Evolutionary conservation across 2,888 invertebrate species (phyloP).

Genomic region (Philereme transversata): DNA sequence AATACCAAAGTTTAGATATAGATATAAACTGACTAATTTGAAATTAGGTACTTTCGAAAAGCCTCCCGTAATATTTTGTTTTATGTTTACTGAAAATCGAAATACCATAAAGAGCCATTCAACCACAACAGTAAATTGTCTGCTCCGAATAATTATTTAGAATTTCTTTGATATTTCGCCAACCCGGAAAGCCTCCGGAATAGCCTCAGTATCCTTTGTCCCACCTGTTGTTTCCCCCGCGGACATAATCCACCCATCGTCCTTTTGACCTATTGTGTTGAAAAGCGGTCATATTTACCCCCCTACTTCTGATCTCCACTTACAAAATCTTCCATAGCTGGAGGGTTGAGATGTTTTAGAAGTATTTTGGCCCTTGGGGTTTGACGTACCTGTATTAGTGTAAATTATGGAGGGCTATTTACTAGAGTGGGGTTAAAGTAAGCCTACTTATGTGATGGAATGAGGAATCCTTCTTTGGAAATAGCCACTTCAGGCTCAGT

Average conservation of each 20-base stretch:
- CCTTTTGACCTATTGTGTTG: constrained; percentile 40
- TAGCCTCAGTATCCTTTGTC: constrained; percentile 34
- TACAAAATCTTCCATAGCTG: constrained; percentile 31
- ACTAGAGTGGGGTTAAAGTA: constrained; percentile 12
- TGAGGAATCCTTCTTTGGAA: not conserved
- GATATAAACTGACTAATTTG: too few species aligned
- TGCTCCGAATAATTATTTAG: constrained; percentile 15
- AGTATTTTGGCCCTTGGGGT: constrained; percentile 27
- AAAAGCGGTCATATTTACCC: constrained; percentile 36
- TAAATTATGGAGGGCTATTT: constrained; percentile 26
- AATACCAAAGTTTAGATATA: too few species aligned
- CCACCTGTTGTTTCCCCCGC: constrained; percentile 46
- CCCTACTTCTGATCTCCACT: constrained; percentile 31
- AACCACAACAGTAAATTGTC: constrained; percentile 3
- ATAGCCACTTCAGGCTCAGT: not conserved
- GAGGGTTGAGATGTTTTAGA: constrained; percentile 30
- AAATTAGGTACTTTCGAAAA: too few species aligned
- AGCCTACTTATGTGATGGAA: constrained; percentile 18
- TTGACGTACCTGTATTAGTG: constrained; percentile 28
- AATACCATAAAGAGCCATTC: not conserved
- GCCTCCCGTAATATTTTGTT: too few species aligned
- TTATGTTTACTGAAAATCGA: not conserved
- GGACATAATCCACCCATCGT: constrained; percentile 42
- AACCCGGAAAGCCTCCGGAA: constrained; percentile 23
- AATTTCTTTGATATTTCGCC: constrained; percentile 24